Evolutionary conservation across 2,888 invertebrate species (phyloP).

Genomic region (Mactromeris polynyma): DNA sequence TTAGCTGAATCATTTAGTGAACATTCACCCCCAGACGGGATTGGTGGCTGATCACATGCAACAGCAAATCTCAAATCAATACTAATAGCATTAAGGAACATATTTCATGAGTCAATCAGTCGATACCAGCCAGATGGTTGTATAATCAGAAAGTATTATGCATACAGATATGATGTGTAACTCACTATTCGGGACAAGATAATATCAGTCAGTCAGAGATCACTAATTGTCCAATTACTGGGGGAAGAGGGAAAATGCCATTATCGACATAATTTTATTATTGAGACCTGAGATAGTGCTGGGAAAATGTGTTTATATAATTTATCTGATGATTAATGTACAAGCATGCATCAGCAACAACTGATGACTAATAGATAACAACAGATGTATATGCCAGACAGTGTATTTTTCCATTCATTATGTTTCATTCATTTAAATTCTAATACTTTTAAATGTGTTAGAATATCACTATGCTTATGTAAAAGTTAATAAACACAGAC

Average conservation of each 20-base stretch:
- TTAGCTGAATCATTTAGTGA: background rate
- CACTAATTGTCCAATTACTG: conserved; percentile 31
- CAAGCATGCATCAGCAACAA: background rate
- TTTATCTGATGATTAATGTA: conserved; percentile 14
- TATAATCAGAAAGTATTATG: background rate
- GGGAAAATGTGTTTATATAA: conserved; percentile 19
- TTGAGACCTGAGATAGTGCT: background rate
- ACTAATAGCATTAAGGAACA: background rate
- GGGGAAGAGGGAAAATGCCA: conserved; percentile 19
- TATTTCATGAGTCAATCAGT: conserved; percentile 4
- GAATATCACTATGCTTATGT: no score
- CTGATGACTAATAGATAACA: conserved; percentile 19
- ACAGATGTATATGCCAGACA: background rate
- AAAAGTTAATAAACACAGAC: background rate
- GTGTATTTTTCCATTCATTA: background rate
- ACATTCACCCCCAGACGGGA: background rate
- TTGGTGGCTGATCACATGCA: background rate
- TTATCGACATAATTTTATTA: conserved; percentile 20
- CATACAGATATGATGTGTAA: conserved; percentile 11
- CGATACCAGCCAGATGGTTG: background rate
- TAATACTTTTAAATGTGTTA: background rate
- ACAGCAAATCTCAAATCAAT: background rate
- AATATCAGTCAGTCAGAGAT: background rate
- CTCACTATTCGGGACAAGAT: background rate
- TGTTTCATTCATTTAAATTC: background rate